phyloP scores from a whole-genome alignment of 1,140 invertebrate species.

The Lucilia cuprina region DNA sequence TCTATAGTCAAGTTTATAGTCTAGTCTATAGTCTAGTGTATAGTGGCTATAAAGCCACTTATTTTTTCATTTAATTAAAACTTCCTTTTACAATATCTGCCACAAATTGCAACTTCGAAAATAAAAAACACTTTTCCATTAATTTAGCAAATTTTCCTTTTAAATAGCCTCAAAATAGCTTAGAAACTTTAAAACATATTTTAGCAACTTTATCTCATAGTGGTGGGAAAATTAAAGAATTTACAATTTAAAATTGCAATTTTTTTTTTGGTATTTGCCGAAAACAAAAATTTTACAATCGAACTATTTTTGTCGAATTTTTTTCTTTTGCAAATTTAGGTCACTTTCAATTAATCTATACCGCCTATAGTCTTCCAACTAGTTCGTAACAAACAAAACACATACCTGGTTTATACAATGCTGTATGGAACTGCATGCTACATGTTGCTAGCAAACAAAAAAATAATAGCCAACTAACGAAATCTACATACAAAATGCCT shows the following conservation, averaged over 20 bases:
- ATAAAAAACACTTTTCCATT: too few species aligned
- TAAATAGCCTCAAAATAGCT: too few species aligned
- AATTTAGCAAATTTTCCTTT: too few species aligned
- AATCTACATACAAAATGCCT: too few species aligned
- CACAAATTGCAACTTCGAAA: too few species aligned
- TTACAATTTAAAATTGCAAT: background rate
- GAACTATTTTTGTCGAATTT: background rate
- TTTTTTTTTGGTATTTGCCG: background rate
- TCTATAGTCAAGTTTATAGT: too few species aligned
- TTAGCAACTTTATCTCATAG: too few species aligned
- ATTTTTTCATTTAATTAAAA: too few species aligned
- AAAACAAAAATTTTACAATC: background rate
- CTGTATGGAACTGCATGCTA: background rate
- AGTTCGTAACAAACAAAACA: background rate
- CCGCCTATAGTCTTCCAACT: background rate
- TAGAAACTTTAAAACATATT: too few species aligned
- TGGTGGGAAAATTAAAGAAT: background rate
- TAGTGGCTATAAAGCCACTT: too few species aligned
- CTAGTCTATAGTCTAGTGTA: too few species aligned
- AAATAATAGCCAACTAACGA: background rate
- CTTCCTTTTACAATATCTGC: too few species aligned
- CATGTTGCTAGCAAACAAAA: background rate
- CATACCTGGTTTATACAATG: background rate
- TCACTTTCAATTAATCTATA: conserved; percentile 15
- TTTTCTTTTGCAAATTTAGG: background rate